Evolutionary conservation across 1,140 invertebrate species (phyloP), one percentile per base, ranked within the genome.

Genomic region (Formica exsecta): DNA sequence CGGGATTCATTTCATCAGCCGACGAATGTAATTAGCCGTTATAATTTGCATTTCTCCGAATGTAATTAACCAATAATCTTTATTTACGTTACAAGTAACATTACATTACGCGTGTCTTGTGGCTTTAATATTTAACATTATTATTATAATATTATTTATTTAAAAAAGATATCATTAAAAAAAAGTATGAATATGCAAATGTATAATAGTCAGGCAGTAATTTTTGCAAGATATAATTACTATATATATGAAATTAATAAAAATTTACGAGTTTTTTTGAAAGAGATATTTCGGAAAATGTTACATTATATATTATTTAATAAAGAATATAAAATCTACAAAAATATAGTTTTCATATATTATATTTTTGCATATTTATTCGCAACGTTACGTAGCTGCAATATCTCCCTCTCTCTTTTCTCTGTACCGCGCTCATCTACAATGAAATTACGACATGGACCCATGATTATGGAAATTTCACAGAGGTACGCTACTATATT

Each of bases 401-500:
- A 79, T 66, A 48, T 6, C 29, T 19, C 5, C 19, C 29, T 66
- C 7, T 66, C 19, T 22, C 57, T 61, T 38, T 32, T 22, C 44
- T 73, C 36, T 61, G 3, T n/a, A 38, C 7, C 13, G 68, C 68
- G 38, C 22, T 74, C 54, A 32, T 81, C 22, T 83, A 83, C 68
- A 83, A 83, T 73, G n/a, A 19, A 73, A 83, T 83, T 74, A 83
- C 29, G 38, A 73, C 38, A 73, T 38, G 66, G 54, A 73, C 25
- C 61, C 54, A 81, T 81, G 79, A 81, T 81, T 81, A 81, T 74
- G 79, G 79, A 83, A 83, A 83, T 83, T 83, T 83, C 79, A 62
- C 79, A 74, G 68, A 61, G 54, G 48, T 36, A 11, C 25, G 44
- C 19, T 51, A 38, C 68, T 83, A 83, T 83, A 83, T 83, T 83